Evolutionary conservation across 2,888 invertebrate genomes (phyloP).

Genomic region (Coenonympha arcania): DNA sequence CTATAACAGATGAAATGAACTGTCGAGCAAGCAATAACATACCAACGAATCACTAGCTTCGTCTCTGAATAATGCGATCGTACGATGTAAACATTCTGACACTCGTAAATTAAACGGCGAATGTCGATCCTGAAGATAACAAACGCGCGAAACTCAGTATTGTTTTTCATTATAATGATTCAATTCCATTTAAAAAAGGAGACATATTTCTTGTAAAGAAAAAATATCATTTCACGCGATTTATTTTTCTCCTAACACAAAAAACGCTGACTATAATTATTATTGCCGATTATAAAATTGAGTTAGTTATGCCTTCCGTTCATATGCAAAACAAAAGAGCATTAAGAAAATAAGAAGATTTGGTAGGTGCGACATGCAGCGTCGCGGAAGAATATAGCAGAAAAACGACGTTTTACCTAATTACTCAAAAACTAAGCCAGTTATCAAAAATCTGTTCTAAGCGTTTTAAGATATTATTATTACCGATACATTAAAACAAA

Average conservation of each 20-base stretch:
- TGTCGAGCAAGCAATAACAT: constrained; percentile 49
- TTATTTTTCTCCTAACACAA: no score
- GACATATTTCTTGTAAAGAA: neutral
- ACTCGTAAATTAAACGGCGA: constrained; percentile 6
- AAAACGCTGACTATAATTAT: no score
- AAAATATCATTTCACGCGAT: neutral
- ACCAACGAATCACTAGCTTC: constrained; percentile 36
- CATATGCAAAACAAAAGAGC: no score
- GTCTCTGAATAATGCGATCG: constrained; percentile 24
- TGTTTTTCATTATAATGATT: neutral
- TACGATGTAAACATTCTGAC: constrained; percentile 30
- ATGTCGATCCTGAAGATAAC: neutral
- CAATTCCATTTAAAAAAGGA: neutral
- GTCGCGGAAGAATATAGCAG: no score
- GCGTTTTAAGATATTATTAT: no score
- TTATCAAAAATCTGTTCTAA: no score
- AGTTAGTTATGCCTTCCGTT: no score
- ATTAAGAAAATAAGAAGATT: no score
- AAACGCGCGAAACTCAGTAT: neutral
- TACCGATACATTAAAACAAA: no score
- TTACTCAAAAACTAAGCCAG: no score
- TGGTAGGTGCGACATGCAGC: neutral
- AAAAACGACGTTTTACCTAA: no score
- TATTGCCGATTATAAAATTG: no score
- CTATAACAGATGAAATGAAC: constrained; percentile 65